phyloP scores from a whole-genome alignment of 2,888 invertebrate genomes.

The Lycophotia porphyrea region DNA sequence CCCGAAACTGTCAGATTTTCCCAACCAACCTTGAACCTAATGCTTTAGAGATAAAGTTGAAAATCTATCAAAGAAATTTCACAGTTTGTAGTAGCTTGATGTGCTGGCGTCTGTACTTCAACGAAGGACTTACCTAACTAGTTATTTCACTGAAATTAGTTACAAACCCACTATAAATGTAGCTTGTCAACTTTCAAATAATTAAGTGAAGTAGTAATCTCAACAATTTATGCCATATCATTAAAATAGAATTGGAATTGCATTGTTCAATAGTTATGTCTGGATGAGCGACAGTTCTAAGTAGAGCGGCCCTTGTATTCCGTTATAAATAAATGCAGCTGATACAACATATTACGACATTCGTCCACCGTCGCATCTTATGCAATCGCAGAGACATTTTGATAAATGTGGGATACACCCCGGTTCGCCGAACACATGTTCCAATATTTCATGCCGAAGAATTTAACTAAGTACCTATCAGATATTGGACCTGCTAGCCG shows the following conservation, averaged over 20 bases:
- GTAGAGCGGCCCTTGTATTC: slow-evolving; percentile 43
- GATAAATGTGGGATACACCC: slow-evolving; percentile 37
- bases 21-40: too few relatives aligned
- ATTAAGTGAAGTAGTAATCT: not conserved
- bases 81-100: too few relatives aligned
- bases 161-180: not conserved
- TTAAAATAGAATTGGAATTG: not conserved
- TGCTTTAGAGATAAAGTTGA: too few relatives aligned
- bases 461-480: slow-evolving; percentile 9
- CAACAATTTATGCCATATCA: not conserved
- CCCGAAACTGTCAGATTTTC: too few relatives aligned
- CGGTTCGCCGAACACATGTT: slow-evolving; percentile 39
- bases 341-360: slow-evolving; percentile 52
- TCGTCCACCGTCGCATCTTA: slow-evolving; percentile 36
- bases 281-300: slow-evolving; percentile 45
- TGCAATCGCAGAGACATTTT: slow-evolving; percentile 54
- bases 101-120: too few relatives aligned
- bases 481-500: not conserved
- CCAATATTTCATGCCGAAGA: slow-evolving; percentile 12
- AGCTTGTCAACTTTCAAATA: not conserved
- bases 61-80: too few relatives aligned
- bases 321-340: slow-evolving; percentile 63
- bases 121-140: not conserved
- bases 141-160: not conserved
- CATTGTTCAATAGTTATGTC: not conserved